phyloP scores from a whole-genome alignment of 1,140 invertebrate species.

The Drosophila yakuba region DNA sequence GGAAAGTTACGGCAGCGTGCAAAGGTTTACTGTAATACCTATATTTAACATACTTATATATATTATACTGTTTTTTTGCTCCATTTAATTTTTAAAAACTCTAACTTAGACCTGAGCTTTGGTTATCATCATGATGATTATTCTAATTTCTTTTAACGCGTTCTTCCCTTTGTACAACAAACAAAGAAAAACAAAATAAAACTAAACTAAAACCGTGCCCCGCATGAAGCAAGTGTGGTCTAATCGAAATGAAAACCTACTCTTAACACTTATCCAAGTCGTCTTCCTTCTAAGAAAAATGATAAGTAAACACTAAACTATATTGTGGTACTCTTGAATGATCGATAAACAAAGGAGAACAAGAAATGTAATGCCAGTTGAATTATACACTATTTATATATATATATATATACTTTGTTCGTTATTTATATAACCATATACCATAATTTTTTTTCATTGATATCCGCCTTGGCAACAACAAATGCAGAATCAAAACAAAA shows the following conservation, averaged over 20 bases:
- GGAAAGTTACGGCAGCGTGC: slow-evolving; percentile 38
- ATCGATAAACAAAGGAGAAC: slow-evolving; percentile 32
- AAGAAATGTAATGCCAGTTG: slow-evolving; percentile 67
- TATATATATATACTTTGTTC: slow-evolving; percentile 44
- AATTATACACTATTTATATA: slow-evolving; percentile 52
- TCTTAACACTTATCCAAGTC: slow-evolving; percentile 23
- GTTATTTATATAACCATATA: slow-evolving; percentile 51
- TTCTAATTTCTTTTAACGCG: slow-evolving; percentile 23
- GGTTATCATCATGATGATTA: slow-evolving; percentile 40
- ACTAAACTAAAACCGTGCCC: slow-evolving; percentile 13
- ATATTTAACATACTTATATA: slow-evolving; percentile 33
- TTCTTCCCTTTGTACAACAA: slow-evolving; percentile 71
- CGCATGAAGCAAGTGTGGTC: slow-evolving; percentile 27
- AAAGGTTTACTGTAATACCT: slow-evolving; percentile 31
- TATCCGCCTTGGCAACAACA: slow-evolving; percentile 55
- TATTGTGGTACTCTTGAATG: slow-evolving; percentile 18
- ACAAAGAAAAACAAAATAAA: slow-evolving; percentile 8
- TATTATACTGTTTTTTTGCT: slow-evolving; percentile 32
- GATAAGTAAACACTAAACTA: slow-evolving; percentile 15
- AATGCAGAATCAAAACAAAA: slow-evolving; percentile 16
- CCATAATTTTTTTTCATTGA: slow-evolving; percentile 46
- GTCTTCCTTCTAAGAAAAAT: slow-evolving; percentile 51
- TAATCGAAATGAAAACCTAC: slow-evolving; percentile 23
- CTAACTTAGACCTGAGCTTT: slow-evolving; percentile 46
- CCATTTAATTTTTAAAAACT: slow-evolving; percentile 33